phyloP scores from a whole-genome alignment of 2,888 invertebrate species.

The Linnaemya tessellans region DNA sequence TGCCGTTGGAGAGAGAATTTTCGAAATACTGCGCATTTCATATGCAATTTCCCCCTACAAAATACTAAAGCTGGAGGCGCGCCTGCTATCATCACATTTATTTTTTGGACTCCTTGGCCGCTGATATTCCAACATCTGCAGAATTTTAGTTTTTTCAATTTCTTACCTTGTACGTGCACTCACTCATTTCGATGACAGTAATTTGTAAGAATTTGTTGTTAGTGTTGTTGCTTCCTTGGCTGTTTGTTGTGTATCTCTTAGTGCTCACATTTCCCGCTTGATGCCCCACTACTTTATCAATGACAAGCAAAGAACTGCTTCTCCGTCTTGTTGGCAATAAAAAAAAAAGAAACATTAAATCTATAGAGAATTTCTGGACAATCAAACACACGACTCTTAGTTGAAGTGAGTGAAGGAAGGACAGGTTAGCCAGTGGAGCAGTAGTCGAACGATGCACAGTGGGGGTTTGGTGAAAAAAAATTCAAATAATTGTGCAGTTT shows the following conservation, averaged over 20 bases:
- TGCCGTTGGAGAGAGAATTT: too few species aligned
- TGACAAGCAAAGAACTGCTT: conserved; percentile 56
- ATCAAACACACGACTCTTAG: neutral
- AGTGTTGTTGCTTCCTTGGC: neutral
- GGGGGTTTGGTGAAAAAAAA: too few species aligned
- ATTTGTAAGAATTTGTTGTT: conserved; percentile 10
- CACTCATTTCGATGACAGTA: conserved; percentile 9
- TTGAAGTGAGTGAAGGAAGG: neutral
- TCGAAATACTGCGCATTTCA: too few species aligned
- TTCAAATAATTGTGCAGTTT: too few species aligned
- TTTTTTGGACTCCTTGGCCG: conserved; percentile 26
- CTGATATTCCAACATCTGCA: conserved; percentile 45
- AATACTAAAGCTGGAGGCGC: too few species aligned
- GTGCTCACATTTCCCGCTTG: neutral
- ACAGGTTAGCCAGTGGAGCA: neutral
- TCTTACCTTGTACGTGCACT: conserved; percentile 50
- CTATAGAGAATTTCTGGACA: conserved; percentile 40
- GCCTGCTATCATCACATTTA: neutral
- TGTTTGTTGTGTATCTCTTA: neutral
- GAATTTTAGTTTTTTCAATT: conserved; percentile 66
- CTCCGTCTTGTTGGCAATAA: conserved; percentile 55
- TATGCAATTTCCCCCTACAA: too few species aligned
- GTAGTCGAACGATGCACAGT: neutral
- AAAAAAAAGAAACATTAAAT: conserved; percentile 47
- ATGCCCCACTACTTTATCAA: conserved; percentile 48